Evolutionary conservation across 2,797 vertebrate species (phyloP).

Genomic region (Spizella passerina): DNA sequence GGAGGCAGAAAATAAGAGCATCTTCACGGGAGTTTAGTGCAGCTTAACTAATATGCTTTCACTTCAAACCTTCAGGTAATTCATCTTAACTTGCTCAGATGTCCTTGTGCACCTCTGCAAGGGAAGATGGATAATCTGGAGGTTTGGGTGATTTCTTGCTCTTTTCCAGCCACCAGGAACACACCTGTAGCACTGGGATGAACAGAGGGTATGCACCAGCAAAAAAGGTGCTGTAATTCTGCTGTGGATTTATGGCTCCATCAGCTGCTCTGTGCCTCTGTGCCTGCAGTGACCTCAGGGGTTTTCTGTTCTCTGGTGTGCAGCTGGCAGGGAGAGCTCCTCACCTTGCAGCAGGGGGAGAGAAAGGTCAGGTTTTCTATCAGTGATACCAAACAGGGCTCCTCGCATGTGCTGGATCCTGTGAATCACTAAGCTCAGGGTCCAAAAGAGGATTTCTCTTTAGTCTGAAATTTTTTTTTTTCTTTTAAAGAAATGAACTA

Average conservation of each 20-base stretch:
- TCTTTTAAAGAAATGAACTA: neutral
- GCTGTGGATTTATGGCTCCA: neutral
- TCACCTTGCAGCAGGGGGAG: neutral
- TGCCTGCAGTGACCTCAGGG: neutral
- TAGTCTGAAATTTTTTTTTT: neutral
- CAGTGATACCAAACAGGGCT: neutral
- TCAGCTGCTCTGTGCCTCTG: neutral
- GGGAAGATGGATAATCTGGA: neutral
- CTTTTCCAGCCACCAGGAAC: neutral
- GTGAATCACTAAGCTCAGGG: neutral
- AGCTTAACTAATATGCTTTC: conserved; percentile 37
- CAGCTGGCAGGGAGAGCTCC: neutral
- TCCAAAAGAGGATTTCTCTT: neutral
- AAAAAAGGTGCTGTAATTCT: neutral
- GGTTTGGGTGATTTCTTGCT: neutral
- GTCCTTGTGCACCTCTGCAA: neutral
- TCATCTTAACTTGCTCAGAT: neutral
- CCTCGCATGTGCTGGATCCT: neutral
- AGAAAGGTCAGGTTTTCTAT: neutral
- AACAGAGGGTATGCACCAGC: neutral
- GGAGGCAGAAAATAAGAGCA: conserved; percentile 10
- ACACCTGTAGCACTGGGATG: neutral
- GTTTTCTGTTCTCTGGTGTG: no score
- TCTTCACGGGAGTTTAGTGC: neutral
- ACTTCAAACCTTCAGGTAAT: conserved; percentile 14